phyloP scores from a whole-genome alignment of 2,888 invertebrate species.

The Pandemis cinnamomeana region DNA sequence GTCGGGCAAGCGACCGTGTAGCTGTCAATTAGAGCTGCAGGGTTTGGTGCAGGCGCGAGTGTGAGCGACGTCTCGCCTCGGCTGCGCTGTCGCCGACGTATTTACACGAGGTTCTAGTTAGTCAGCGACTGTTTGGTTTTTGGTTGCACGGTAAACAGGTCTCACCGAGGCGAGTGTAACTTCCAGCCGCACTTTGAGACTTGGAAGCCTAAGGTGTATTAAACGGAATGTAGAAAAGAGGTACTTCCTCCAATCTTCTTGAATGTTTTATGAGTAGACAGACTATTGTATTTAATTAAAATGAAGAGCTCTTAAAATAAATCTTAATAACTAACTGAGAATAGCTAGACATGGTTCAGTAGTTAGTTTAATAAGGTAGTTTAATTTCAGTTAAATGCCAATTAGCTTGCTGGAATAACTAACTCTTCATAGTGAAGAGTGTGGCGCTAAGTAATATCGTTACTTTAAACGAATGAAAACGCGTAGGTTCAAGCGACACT shows the following conservation, averaged over 20 bases:
- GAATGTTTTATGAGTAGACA: too few relatives aligned
- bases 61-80: constrained; percentile 31
- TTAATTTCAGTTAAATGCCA: too few relatives aligned
- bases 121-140: constrained; percentile 16
- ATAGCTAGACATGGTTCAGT: too few relatives aligned
- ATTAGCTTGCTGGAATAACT: too few relatives aligned
- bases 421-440: too few relatives aligned
- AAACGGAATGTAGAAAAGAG: neutral
- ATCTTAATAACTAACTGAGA: too few relatives aligned
- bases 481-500: too few relatives aligned
- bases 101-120: constrained; percentile 33
- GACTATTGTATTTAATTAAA: too few relatives aligned
- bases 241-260: neutral
- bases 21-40: constrained; percentile 51
- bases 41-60: constrained; percentile 42
- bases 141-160: constrained; percentile 1
- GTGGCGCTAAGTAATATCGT: neutral
- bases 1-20: constrained; percentile 46
- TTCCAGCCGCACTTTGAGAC: neutral
- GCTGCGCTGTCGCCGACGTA: constrained; percentile 34
- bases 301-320: too few relatives aligned
- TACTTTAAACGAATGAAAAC: neutral
- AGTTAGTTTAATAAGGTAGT: too few relatives aligned
- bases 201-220: neutral
- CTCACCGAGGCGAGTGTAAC: neutral